These are phyloP conservation scores for Drosophila tanythrix DNA, from an alignment of 2,888 invertebrate species.

Conservation along the genomic window DNA sequence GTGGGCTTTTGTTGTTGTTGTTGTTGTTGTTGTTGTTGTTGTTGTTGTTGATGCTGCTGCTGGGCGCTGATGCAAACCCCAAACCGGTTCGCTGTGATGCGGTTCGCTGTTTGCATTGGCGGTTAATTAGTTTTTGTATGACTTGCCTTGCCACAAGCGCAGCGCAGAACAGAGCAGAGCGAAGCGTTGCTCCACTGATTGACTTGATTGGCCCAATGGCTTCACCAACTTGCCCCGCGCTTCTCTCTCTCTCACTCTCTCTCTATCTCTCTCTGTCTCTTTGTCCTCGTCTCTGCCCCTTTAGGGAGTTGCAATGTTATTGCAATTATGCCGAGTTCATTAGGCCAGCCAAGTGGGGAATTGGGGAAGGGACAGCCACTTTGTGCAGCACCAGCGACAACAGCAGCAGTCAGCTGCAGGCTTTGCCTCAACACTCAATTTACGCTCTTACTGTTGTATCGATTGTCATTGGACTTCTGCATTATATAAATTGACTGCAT, in stretches of 20 bases:
- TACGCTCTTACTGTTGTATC: conserved; percentile 41
- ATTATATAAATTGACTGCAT: not conserved
- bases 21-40: no score
- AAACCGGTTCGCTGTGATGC: conserved; percentile 12
- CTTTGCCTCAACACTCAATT: conserved; percentile 20
- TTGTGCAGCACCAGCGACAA: conserved; percentile 1
- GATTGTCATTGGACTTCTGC: conserved; percentile 16
- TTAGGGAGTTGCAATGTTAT: conserved; percentile 52
- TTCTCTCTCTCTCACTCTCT: not conserved
- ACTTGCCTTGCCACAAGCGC: conserved; percentile 53
- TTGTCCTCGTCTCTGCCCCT: not conserved
- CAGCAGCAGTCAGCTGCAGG: conserved; percentile 1
- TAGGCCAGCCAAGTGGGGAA: conserved; percentile 44
- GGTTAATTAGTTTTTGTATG: conserved; percentile 75
- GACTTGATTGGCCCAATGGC: conserved; percentile 63
- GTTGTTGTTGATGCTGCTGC: conserved; percentile 49
- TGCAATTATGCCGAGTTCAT: conserved; percentile 75
- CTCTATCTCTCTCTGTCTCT: not conserved
- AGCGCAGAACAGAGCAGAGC: not conserved
- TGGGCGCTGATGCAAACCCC: conserved; percentile 16
- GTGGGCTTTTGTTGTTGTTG: conserved; percentile 43
- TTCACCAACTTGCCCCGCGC: conserved; percentile 8
- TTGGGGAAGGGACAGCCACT: not conserved
- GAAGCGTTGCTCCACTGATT: conserved; percentile 60
- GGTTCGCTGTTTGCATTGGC: conserved; percentile 50